A percentile compares a stretch with the other conserved stretches of the same genome.
These are phyloP conservation scores for Littorina saxatilis DNA, from an alignment of 1,140 invertebrate species.

Conservation along the genomic window DNA sequence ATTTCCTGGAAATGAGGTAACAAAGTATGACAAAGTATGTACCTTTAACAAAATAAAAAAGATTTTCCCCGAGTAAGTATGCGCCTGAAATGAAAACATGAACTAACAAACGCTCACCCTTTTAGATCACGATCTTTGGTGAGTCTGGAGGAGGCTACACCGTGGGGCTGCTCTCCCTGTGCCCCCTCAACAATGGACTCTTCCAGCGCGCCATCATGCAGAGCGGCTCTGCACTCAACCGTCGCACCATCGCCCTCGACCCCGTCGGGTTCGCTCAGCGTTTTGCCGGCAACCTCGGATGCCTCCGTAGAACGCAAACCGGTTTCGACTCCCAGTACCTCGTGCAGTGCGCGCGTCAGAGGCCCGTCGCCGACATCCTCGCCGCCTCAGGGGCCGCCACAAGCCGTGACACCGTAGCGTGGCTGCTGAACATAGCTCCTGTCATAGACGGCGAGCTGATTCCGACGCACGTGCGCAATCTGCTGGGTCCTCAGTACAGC, in stretches of 20 bases:
- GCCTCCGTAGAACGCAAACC: not conserved
- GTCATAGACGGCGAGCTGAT: slow-evolving; percentile 52
- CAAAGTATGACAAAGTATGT: no score
- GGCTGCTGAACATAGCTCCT: slow-evolving; percentile 41
- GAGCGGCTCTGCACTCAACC: slow-evolving; percentile 13
- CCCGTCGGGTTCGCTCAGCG: slow-evolving; percentile 24
- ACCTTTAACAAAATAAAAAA: no score
- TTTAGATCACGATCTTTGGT: slow-evolving; percentile 95
- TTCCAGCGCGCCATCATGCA: slow-evolving; percentile 39
- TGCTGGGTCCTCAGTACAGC: slow-evolving; percentile 33
- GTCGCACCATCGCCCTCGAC: not conserved
- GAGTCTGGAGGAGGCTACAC: no score
- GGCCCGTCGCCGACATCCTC: not conserved
- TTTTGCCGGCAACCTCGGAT: slow-evolving; percentile 27
- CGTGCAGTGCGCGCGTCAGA: slow-evolving; percentile 21
- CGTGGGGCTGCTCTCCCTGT: slow-evolving; percentile 75
- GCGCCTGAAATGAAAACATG: no score
- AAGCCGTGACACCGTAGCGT: not conserved
- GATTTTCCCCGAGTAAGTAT: no score
- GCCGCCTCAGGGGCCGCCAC: not conserved
- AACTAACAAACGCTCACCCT: no score
- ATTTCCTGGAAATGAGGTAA: no score
- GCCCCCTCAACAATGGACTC: slow-evolving; percentile 27
- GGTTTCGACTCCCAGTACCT: slow-evolving; percentile 24
- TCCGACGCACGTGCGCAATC: not conserved